Base-by-base conservation (phyloP, 2,113 vertebrate species). In the Callithrix jacchus region DNA sequence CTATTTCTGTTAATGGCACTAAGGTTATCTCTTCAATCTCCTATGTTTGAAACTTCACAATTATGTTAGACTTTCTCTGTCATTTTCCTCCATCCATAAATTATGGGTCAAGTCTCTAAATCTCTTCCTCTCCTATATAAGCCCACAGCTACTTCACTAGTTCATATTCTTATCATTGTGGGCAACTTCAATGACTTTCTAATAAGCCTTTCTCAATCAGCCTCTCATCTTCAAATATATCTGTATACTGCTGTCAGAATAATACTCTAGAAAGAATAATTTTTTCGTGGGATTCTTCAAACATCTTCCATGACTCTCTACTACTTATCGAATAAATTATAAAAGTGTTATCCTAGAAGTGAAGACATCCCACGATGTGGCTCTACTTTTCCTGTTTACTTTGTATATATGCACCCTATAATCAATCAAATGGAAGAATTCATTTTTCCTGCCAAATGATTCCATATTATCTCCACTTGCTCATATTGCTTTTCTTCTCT, bases 1-100 rank as follows among this genome's bases (percentile, higher is more conserved):
- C 40, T 91, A 64, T 76, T 95, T 93, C 49, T 96, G 32, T 74
- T 47, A 87, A 42, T 25, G n/a, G n/a, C 11, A 83, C 10, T 40
- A 79, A 66, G 23, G 18, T 5, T 76, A 93, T 47, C 17, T 93
- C 47, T 94, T 94, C 49, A 82, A 49, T 35, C 5, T 32, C 47
- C 56, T 68, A 49, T 49, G 45, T 82, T 8, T 95, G 30, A 80
- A 95, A 93, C 8, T 71, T 56, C 25, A 13, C 2, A 93, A 54
- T 66, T 74, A 95, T n/a, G 37, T 83, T 73, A 85, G 64, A 80
- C 79, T 23, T 91, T 91, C 18, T 87, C 35, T 88, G 77, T 81
- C 17, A 64, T 42, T 10, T 70, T 47, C n/a, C 13, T 92, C 30
- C 66, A 90, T 35, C 5, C 21, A 73, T 49, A 91, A 92, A 68